phyloP scores from a whole-genome alignment of 2,113 vertebrate species.

The Anarhynchus alexandrinus region DNA sequence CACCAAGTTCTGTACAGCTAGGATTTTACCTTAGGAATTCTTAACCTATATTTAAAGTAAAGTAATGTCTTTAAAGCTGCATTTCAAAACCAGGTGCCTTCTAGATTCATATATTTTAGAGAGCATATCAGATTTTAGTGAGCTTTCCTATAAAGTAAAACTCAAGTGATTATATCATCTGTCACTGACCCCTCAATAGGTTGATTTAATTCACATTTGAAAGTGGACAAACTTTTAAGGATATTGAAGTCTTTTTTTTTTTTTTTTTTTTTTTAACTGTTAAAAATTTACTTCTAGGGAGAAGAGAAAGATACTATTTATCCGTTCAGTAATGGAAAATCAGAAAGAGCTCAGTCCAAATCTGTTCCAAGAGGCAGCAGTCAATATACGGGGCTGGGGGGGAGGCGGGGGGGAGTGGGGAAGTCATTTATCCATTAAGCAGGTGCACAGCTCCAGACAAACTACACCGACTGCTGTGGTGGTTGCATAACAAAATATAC shows the following conservation, averaged over 20 bases:
- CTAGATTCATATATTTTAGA: fast-evolving
- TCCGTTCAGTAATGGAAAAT: not conserved
- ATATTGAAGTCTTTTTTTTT: not conserved
- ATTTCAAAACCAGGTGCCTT: not conserved
- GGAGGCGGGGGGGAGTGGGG: not conserved
- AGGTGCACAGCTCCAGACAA: not conserved
- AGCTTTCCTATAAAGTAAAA: not conserved
- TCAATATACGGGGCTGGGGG: not conserved
- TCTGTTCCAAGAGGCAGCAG: not conserved
- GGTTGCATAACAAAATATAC: not conserved
- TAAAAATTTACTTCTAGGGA: not conserved
- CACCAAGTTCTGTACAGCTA: not conserved
- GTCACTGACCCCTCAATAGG: not conserved
- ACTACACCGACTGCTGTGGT: not conserved
- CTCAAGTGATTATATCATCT: not conserved
- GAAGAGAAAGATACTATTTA: not conserved
- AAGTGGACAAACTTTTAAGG: not conserved
- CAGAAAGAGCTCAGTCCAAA: not conserved
- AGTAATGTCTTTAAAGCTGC: not conserved
- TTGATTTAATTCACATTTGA: not conserved
- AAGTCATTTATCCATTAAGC: not conserved
- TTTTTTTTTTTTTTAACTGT: not conserved
- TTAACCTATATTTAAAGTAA: not conserved
- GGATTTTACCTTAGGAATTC: not conserved
- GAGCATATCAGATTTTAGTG: not conserved